Evolutionary conservation across 2,797 vertebrate species (phyloP), one percentile per base, ranked within the genome.

Genomic region (Darevskia nairensis): DNA sequence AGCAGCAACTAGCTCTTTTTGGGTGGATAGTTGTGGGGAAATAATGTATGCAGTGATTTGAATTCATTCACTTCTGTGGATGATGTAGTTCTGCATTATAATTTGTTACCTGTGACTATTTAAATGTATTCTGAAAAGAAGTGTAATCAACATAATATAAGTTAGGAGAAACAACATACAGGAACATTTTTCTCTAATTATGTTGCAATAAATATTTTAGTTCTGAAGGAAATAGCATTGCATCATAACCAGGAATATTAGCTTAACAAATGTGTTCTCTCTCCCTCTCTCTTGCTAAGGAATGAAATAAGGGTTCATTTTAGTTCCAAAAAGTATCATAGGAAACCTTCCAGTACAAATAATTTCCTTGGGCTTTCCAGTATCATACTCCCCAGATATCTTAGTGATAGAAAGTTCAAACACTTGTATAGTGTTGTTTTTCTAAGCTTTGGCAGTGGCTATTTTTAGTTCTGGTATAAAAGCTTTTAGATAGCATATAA

Each of bases 181-280:
- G 50, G 74, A 86, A 76, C 80, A 83, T 21, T 2, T 6, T 85
- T 44, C 80, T 92, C 25, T 77, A 29, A 32, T 88, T 89, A 59
- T 0, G 0, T 3, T 55, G 5, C 19, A 1, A 0, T 85, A 27
- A 21, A 8, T 86, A 55, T 90, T 76, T 5, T 78, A 50, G 0
- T 66, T 6, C n/a, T 19, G 17, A 21, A 71, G 1, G 25, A 82
- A 86, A 8, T 13, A 88, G 80, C 35, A 3, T 2, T 81, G 0
- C 19, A 41, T 75, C 41, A 25, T 79, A 83, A 8, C 11, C 72
- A 80, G 78, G 64, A 25, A 1, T 61, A 15, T 78, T 88, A 89
- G 88, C 68, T 17, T 85, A 27, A 50, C 27, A 80, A 90, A 59
- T 55, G 0, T 10, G 27, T 55, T 2, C 2, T 6, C 50, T 77